A percentile compares a stretch with the other conserved stretches of the same genome.
Conservation (phyloP, 2,888 invertebrate species). For the Ormyrus thymus region DNA sequence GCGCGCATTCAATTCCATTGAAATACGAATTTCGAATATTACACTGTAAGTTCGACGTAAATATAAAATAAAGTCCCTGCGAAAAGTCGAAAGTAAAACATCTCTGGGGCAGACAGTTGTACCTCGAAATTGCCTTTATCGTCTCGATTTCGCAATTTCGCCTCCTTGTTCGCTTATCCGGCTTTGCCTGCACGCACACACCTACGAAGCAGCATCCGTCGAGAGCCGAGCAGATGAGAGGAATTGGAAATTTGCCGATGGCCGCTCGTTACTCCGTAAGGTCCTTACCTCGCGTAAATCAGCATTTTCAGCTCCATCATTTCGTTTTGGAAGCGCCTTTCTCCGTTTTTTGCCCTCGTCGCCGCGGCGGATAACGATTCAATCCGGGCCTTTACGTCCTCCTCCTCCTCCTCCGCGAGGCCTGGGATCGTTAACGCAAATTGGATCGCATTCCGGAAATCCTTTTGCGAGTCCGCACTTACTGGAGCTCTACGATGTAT, state of each 20-base stretch:
- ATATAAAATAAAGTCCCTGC: too few relatives aligned
- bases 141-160: constrained; percentile 9
- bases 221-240: background rate
- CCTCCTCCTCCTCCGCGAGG: background rate
- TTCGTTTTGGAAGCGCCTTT: constrained; percentile 2
- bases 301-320: constrained; percentile 11
- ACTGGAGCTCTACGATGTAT: background rate
- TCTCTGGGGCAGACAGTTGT: constrained; percentile 20
- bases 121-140: constrained; percentile 20
- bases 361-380: constrained; percentile 42
- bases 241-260: constrained; percentile 38
- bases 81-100: constrained; percentile 31
- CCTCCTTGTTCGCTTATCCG: constrained; percentile 1
- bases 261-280: constrained; percentile 21
- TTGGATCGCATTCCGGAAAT: constrained; percentile 65
- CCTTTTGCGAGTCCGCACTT: constrained; percentile 10
- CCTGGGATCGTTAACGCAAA: constrained; percentile 63
- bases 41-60: too few relatives aligned
- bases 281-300: constrained; percentile 19
- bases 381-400: constrained; percentile 19
- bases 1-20: too few relatives aligned
- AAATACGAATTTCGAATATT: too few relatives aligned
- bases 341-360: background rate
- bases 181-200: background rate
- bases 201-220: too few relatives aligned